Percentiles rank a stretch among this genome's conserved stretches.
These are phyloP conservation scores for Ctenochaetus hawaiiensis DNA, from an alignment of 2,797 vertebrate genomes.

Conservation along the genomic window DNA sequence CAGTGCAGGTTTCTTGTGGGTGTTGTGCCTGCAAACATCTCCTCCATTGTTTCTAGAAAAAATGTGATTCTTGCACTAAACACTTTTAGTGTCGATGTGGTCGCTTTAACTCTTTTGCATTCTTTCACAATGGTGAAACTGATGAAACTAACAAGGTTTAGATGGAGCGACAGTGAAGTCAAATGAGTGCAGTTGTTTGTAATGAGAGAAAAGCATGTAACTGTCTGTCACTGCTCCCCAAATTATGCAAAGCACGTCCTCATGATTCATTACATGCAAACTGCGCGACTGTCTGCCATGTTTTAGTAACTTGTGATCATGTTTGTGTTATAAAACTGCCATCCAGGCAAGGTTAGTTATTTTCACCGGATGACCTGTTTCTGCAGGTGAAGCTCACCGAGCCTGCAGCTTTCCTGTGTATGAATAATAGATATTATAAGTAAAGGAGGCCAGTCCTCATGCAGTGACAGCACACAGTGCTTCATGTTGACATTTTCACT, in stretches of 20 bases:
- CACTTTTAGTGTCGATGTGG: not conserved
- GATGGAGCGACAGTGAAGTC: not conserved
- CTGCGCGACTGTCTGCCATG: not conserved
- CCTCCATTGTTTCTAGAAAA: not conserved
- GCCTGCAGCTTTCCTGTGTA: conserved; percentile 28
- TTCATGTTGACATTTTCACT: conserved; percentile 3
- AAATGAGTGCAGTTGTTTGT: not conserved
- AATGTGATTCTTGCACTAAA: conserved; percentile 2
- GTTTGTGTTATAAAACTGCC: not conserved
- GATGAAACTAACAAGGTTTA: conserved; percentile 3
- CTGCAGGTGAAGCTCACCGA: conserved; percentile 25
- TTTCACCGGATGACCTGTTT: conserved; percentile 8
- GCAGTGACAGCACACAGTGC: conserved; percentile 25
- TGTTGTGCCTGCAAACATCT: not conserved
- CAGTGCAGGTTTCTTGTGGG: not conserved
- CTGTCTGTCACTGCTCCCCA: not conserved
- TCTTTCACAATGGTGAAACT: not conserved
- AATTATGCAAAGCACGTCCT: conserved; percentile 9
- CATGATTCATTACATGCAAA: not conserved
- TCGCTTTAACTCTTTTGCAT: not conserved
- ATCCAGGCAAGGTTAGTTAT: not conserved
- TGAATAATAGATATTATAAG: conserved; percentile 56
- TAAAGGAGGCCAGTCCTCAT: conserved; percentile 37
- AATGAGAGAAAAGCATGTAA: not conserved
- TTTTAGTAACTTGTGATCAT: not conserved